phyloP scores from a whole-genome alignment of 2,797 vertebrate species.

The Thunnus albacares region DNA sequence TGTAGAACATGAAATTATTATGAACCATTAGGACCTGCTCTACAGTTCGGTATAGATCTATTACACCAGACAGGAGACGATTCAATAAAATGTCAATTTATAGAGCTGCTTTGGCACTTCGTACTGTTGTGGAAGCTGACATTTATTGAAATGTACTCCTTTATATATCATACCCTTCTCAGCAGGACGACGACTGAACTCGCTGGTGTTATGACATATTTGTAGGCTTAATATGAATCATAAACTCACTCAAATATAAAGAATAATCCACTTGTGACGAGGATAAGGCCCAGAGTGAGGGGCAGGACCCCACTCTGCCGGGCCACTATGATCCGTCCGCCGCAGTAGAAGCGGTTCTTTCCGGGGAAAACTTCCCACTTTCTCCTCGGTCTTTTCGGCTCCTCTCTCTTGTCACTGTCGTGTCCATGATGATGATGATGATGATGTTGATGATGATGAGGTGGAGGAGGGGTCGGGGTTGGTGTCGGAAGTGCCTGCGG shows the following conservation, averaged over 20 bases:
- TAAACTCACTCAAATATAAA: slow-evolving; percentile 95
- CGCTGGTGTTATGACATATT: not conserved
- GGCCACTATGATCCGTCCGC: slow-evolving; percentile 91
- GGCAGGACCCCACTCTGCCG: slow-evolving; percentile 92
- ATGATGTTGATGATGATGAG: not conserved
- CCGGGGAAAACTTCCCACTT: slow-evolving; percentile 96
- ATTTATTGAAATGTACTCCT: not conserved
- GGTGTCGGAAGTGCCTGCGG: slow-evolving; percentile 82
- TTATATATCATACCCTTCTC: not conserved
- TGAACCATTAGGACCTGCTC: not conserved
- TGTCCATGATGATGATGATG: slow-evolving; percentile 22
- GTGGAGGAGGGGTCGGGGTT: slow-evolving; percentile 56
- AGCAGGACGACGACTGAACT: not conserved
- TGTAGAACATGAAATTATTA: not conserved
- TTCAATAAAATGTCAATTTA: not conserved
- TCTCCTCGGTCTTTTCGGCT: slow-evolving; percentile 74
- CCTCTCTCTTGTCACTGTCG: slow-evolving; percentile 42
- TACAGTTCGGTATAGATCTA: not conserved
- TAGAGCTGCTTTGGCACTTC: not conserved
- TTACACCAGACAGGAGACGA: not conserved
- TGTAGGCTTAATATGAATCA: not conserved
- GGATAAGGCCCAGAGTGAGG: slow-evolving; percentile 93
- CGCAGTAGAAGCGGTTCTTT: slow-evolving; percentile 95
- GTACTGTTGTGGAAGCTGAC: not conserved
- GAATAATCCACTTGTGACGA: slow-evolving; percentile 92